These are phyloP conservation scores for Hydrozoanthus tunicans DNA, from an alignment of 64 coral and sea anemone genomes.

Conservation along the genomic window DNA sequence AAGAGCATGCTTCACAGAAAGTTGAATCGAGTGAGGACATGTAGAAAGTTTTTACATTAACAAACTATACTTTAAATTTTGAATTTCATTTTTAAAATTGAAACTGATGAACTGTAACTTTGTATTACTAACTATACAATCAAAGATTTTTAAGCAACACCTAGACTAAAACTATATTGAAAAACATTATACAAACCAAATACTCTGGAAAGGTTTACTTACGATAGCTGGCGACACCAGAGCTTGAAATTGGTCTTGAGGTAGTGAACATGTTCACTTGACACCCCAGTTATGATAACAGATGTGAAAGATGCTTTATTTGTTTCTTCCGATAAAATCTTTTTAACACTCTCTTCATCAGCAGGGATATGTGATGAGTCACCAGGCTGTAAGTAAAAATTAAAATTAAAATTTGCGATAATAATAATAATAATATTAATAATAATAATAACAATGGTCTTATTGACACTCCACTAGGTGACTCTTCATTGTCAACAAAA, in stretches of 20 bases:
- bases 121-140: not conserved
- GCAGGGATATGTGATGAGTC: slow-evolving; percentile 69
- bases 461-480: too few species aligned
- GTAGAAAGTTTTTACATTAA: too few species aligned
- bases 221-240: slow-evolving; percentile 92
- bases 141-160: too few species aligned
- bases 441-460: too few species aligned
- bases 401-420: too few species aligned
- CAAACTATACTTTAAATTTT: not conserved
- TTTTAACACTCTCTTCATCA: slow-evolving; percentile 86
- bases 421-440: too few species aligned
- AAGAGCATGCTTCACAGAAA: too few species aligned
- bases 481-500: too few species aligned
- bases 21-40: too few species aligned
- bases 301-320: slow-evolving; percentile 76
- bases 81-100: not conserved
- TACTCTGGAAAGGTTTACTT: slow-evolving; percentile 20
- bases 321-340: slow-evolving; percentile 69
- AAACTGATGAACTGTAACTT: too few species aligned
- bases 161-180: too few species aligned
- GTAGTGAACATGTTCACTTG: slow-evolving; percentile 72
- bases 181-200: too few species aligned
- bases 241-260: slow-evolving; percentile 89
- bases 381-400: slow-evolving; percentile 59
- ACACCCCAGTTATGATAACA: slow-evolving; percentile 87